Base-by-base conservation (phyloP, 2,888 invertebrate genomes). In the Pyrgus malvae region DNA sequence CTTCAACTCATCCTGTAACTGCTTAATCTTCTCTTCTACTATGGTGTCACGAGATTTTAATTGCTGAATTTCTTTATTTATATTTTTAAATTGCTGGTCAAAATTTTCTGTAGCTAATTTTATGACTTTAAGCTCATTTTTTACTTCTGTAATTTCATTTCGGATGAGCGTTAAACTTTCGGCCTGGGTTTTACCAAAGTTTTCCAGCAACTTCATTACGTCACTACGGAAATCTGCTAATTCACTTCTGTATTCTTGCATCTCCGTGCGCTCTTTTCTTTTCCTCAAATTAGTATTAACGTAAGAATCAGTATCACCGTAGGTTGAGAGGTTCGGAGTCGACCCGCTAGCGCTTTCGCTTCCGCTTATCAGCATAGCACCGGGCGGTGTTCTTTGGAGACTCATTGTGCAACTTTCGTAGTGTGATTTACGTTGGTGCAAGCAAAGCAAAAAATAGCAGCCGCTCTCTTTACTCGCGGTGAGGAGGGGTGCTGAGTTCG, bases 41-140 rank as follows among this genome's bases (percentile, higher is more conserved):
- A 19, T 40, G 12, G 8, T 59, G 17, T 55, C 45, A 19, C 56
- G 23, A 2, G 31, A 50, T 48, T 62, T 61, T 3, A 64, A 37
- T 1, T 14, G 46, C 37, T 29, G 29, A 29, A 58, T 61, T 55
- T 60, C 61, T 1, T 5, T 23, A n/a, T 45, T 49, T 12, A 41
- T 41, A 50, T 57, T 55, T 40, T 58, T 53, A 55, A 48, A 50
- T 40, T 48, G 45, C n/a, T 45, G 14, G 1, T 3, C 29, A 45
- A 56, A 51, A 11, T 54, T 56, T 48, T 55, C 48, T 21, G 44
- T 31, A 25, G 48, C 38, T 14, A 11, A 40, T 40, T 58, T 55
- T 11, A 55, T 55, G 19, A n/a, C 19, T n/a, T 44, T 48, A 19
- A 55, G 29, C 42, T 58, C 54, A 19, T 42, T 45, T 46, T 31